Evolutionary conservation across 2,888 invertebrate genomes (phyloP).

Genomic region (Siphonodentalium dalli): DNA sequence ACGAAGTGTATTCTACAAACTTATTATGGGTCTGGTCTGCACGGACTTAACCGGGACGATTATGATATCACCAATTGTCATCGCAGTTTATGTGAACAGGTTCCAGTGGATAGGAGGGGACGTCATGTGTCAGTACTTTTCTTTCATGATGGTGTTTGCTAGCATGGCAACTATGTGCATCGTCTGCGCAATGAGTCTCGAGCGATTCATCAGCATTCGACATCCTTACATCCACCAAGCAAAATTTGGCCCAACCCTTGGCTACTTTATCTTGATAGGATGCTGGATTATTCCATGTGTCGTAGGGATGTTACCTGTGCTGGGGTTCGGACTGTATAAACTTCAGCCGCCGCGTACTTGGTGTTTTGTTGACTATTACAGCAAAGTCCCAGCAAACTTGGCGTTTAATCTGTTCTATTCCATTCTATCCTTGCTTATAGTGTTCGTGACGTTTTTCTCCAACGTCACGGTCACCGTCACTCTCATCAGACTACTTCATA

Average conservation of each 20-base stretch:
- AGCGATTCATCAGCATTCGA: constrained; percentile 59
- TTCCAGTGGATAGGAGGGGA: constrained; percentile 55
- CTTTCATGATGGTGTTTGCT: constrained; percentile 62
- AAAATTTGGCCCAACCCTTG: constrained; percentile 49
- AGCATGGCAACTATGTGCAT: constrained; percentile 60
- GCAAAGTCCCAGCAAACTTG: constrained; percentile 33
- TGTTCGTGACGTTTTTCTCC: constrained; percentile 47
- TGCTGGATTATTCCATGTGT: constrained; percentile 51
- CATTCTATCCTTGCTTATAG: constrained; percentile 44
- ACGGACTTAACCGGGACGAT: constrained; percentile 63
- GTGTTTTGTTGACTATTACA: constrained; percentile 64
- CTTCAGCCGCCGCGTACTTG: constrained; percentile 62
- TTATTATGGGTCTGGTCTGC: constrained; percentile 60
- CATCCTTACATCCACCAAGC: constrained; percentile 60
- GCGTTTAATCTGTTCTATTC: constrained; percentile 58
- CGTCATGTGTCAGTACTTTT: constrained; percentile 59
- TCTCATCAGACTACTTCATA: constrained; percentile 45
- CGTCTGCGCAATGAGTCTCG: constrained; percentile 64
- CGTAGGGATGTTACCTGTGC: constrained; percentile 57
- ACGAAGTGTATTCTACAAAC: constrained; percentile 61
- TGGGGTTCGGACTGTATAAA: constrained; percentile 59
- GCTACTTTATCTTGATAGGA: constrained; percentile 43
- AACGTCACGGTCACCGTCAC: constrained; percentile 52
- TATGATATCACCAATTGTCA: constrained; percentile 55
- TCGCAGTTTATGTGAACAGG: constrained; percentile 51